A percentile compares a stretch with the other conserved stretches of the same genome.
phyloP scores from a whole-genome alignment of 1,140 invertebrate genomes.

The Eufriesea mexicana region DNA sequence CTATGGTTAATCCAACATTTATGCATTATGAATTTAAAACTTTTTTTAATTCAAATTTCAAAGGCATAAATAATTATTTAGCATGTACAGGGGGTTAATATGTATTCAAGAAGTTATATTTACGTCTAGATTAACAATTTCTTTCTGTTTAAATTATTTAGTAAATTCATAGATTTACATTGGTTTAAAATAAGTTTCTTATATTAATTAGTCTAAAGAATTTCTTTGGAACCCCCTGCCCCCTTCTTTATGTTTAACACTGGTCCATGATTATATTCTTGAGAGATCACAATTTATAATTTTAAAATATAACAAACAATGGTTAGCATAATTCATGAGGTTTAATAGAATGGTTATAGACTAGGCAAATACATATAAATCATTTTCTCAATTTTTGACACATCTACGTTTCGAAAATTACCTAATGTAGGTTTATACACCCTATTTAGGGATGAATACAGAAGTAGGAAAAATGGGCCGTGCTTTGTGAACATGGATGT shows the following conservation, averaged over 20 bases:
- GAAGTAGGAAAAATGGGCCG: constrained; percentile 54
- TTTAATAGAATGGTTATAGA: constrained; percentile 44
- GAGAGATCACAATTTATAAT: constrained; percentile 20
- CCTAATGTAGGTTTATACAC: constrained; percentile 46
- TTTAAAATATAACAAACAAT: constrained; percentile 31
- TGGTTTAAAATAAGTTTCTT: not conserved
- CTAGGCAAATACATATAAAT: constrained; percentile 50
- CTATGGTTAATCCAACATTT: constrained; percentile 1
- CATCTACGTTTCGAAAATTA: constrained; percentile 37
- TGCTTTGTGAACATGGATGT: constrained; percentile 44
- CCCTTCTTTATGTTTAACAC: not conserved
- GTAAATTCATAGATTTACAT: not conserved
- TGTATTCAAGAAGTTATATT: not conserved
- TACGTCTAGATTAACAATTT: not conserved
- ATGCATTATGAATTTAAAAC: constrained; percentile 8
- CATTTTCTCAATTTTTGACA: constrained; percentile 37
- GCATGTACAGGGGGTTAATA: not conserved
- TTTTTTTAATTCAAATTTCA: not conserved
- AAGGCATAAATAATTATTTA: constrained; percentile 27
- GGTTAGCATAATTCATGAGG: constrained; percentile 30
- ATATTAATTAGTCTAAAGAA: not conserved
- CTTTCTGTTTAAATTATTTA: not conserved
- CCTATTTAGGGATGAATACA: constrained; percentile 41
- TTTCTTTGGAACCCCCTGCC: not conserved
- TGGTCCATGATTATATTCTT: constrained; percentile 14